Evolutionary conservation across 2,888 invertebrate species (phyloP).

Genomic region (Eueremaeus valkanovi): DNA sequence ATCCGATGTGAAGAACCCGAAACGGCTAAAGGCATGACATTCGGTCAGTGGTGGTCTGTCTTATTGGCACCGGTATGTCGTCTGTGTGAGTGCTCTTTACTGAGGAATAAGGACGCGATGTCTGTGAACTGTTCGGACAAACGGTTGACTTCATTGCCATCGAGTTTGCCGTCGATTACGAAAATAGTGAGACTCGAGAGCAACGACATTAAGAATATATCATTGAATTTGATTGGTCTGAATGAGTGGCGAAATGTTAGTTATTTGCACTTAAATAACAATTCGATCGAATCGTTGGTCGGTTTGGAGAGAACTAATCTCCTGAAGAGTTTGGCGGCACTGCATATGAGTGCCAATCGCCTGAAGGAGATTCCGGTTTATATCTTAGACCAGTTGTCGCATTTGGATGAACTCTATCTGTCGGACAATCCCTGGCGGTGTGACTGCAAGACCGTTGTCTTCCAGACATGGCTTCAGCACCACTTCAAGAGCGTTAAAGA

Average conservation of each 20-base stretch:
- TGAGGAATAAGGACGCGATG: constrained; percentile 42
- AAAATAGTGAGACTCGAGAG: constrained; percentile 44
- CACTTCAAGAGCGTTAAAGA: constrained; percentile 45
- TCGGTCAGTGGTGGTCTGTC: constrained; percentile 44
- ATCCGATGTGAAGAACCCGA: constrained; percentile 40
- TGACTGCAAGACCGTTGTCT: constrained; percentile 47
- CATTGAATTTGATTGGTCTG: constrained; percentile 27
- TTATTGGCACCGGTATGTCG: constrained; percentile 42
- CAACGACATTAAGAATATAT: constrained; percentile 43
- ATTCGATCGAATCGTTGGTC: constrained; percentile 45
- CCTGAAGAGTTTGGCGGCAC: constrained; percentile 43
- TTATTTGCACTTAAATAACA: constrained; percentile 46
- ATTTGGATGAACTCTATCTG: constrained; percentile 45
- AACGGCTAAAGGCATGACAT: constrained; percentile 42
- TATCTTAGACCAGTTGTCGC: constrained; percentile 45
- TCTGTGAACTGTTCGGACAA: constrained; percentile 45
- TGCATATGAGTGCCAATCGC: constrained; percentile 45
- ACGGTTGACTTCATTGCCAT: constrained; percentile 43
- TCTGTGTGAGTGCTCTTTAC: constrained; percentile 44
- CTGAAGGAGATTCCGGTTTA: constrained; percentile 46
- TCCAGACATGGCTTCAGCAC: constrained; percentile 45
- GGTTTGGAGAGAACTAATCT: constrained; percentile 43
- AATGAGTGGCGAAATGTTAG: constrained; percentile 40
- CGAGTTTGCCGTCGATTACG: constrained; percentile 44
- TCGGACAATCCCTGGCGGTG: constrained; percentile 48